phyloP scores from a whole-genome alignment of 2,888 invertebrate species.

The Melanostoma scalare region DNA sequence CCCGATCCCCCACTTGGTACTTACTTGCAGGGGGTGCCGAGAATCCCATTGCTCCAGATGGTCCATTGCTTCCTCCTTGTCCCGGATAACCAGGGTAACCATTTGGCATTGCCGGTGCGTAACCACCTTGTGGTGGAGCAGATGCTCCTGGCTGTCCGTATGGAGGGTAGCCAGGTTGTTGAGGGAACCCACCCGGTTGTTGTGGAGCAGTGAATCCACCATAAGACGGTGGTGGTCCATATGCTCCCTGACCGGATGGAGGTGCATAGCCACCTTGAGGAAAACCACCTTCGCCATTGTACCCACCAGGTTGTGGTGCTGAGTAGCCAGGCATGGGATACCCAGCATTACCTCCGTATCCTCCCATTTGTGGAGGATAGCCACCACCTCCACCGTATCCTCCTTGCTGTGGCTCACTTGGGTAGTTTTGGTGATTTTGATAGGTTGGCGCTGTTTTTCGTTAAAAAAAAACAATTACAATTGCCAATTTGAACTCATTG shows the following conservation, averaged over 20 bases:
- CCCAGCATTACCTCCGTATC: constrained; percentile 74
- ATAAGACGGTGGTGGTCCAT: constrained; percentile 59
- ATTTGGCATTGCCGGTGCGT: constrained; percentile 60
- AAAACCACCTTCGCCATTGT: constrained; percentile 28
- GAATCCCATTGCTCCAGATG: constrained; percentile 78
- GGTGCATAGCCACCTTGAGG: constrained; percentile 75
- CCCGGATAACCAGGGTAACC: constrained; percentile 68
- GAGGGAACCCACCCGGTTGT: constrained; percentile 71
- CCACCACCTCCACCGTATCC: constrained; percentile 35
- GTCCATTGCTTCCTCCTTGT: constrained; percentile 51
- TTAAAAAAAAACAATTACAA: constrained; percentile 33
- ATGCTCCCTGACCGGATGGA: constrained; percentile 75
- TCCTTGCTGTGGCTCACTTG: constrained; percentile 53
- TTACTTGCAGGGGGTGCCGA: constrained; percentile 81
- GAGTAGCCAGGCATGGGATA: constrained; percentile 76
- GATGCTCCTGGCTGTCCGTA: constrained; percentile 73
- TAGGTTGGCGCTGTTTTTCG: constrained; percentile 58
- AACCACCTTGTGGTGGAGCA: constrained; percentile 60
- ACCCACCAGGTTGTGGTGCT: constrained; percentile 75
- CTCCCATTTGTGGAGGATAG: constrained; percentile 45
- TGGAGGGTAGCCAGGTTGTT: constrained; percentile 73
- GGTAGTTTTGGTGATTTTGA: constrained; percentile 61
- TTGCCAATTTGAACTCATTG: constrained; percentile 52
- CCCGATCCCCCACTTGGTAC: constrained; percentile 65
- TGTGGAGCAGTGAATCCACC: constrained; percentile 66